Evolutionary conservation across 2,888 invertebrate species (phyloP).

Genomic region (Macroteleia sp.): DNA sequence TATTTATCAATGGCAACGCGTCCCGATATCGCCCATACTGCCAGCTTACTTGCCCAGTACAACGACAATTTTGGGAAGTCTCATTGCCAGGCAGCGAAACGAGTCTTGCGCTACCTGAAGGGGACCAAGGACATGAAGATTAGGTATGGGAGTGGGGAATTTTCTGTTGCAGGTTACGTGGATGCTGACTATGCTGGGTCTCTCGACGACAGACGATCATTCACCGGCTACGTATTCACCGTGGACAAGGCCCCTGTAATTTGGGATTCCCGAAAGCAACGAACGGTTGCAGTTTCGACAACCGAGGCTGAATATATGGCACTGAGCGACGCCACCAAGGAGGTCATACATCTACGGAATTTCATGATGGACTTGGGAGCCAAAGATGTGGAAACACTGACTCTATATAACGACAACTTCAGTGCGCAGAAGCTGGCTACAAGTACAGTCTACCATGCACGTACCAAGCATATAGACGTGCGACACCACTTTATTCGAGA

Average conservation of each 20-base stretch:
- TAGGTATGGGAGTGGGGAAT: neutral
- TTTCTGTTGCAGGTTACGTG: neutral
- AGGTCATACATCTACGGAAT: neutral
- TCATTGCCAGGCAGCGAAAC: neutral
- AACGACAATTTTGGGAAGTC: neutral
- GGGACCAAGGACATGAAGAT: neutral
- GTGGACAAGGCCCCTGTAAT: neutral
- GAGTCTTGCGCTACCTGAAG: neutral
- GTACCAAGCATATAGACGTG: neutral
- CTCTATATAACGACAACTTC: neutral
- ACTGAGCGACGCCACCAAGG: neutral
- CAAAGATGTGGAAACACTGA: neutral
- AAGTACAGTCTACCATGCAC: neutral
- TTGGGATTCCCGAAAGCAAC: neutral
- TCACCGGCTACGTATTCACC: neutral
- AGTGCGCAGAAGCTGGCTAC: constrained; percentile 3
- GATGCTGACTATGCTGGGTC: neutral
- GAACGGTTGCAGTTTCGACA: neutral
- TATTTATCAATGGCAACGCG: neutral
- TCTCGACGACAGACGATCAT: neutral
- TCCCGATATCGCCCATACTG: neutral
- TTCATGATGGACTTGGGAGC: neutral
- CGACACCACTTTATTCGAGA: neutral
- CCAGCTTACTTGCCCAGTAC: neutral
- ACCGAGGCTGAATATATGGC: neutral